phyloP scores from a whole-genome alignment of 2,797 vertebrate species.

The Stomatorhinus walkeri region DNA sequence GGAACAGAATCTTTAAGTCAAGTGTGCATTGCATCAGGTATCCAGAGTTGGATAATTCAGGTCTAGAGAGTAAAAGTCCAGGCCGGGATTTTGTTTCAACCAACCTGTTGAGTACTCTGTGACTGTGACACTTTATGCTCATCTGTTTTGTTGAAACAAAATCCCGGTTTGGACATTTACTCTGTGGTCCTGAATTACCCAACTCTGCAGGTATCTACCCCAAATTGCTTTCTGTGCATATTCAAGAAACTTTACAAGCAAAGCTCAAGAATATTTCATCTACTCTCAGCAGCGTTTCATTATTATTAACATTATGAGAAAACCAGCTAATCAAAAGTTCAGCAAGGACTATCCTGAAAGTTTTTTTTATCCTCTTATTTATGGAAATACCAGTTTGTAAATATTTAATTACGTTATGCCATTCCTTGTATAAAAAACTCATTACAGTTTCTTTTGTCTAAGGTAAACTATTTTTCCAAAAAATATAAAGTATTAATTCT shows the following conservation, averaged over 20 bases:
- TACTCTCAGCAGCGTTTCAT: neutral
- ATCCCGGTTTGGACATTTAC: too few relatives aligned
- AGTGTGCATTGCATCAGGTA: conserved; percentile 14
- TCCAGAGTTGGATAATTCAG: neutral
- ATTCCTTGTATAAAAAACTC: conserved; percentile 13
- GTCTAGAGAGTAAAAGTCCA: too few relatives aligned
- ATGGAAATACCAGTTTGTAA: conserved; percentile 38
- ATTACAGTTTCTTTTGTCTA: conserved; percentile 12
- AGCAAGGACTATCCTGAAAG: neutral
- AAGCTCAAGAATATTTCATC: neutral
- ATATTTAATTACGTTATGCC: conserved; percentile 28
- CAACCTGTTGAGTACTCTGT: too few relatives aligned
- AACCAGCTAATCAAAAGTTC: neutral
- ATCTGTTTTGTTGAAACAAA: too few relatives aligned
- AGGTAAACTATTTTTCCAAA: conserved; percentile 23
- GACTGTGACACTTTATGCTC: too few relatives aligned
- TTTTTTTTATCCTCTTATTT: conserved; percentile 36
- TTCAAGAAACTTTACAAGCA: neutral
- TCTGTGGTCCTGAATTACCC: too few relatives aligned
- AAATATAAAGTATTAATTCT: conserved; percentile 18
- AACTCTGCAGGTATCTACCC: conserved; percentile 23
- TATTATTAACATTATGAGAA: conserved; percentile 14
- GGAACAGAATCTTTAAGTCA: conserved; percentile 4
- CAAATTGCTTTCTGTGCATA: conserved; percentile 26
- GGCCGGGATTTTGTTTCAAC: too few relatives aligned